phyloP scores from a whole-genome alignment of 2,797 vertebrate species.

The Alfaro cultratus region DNA sequence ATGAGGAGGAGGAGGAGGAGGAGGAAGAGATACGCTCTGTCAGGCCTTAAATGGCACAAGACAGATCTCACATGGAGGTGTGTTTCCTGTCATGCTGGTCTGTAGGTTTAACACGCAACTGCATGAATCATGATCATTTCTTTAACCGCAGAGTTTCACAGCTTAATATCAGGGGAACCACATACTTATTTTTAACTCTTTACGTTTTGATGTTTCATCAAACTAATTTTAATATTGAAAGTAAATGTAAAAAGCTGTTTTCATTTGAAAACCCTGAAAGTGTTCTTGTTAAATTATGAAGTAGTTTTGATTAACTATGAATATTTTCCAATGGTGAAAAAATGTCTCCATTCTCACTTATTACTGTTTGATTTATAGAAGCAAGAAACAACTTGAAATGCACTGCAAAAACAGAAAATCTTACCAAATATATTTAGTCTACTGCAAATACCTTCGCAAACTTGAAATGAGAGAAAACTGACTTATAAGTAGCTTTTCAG shows the following conservation, averaged over 20 bases:
- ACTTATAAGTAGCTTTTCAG: too few relatives aligned
- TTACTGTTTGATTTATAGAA: not conserved
- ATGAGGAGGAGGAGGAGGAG: slow-evolving; percentile 74
- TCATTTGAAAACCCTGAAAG: not conserved
- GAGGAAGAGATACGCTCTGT: slow-evolving; percentile 82
- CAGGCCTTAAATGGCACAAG: slow-evolving; percentile 84
- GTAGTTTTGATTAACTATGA: not conserved
- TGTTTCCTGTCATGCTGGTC: slow-evolving; percentile 36
- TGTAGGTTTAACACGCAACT: not conserved
- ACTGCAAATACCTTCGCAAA: too few relatives aligned
- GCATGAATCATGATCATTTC: slow-evolving; percentile 14
- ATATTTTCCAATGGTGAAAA: not conserved
- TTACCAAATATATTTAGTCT: too few relatives aligned
- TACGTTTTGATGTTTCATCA: not conserved
- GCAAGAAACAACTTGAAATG: not conserved
- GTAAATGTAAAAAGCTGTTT: not conserved
- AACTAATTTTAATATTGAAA: not conserved
- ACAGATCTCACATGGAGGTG: slow-evolving; percentile 79
- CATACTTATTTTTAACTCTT: not conserved
- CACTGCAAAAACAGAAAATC: not conserved
- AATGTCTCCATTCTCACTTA: not conserved
- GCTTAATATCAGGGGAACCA: not conserved
- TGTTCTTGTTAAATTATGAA: not conserved
- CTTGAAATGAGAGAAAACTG: too few relatives aligned
- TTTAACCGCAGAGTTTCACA: not conserved